Conservation (phyloP, 1,140 invertebrate species). For the Drosophila miranda region DNA sequence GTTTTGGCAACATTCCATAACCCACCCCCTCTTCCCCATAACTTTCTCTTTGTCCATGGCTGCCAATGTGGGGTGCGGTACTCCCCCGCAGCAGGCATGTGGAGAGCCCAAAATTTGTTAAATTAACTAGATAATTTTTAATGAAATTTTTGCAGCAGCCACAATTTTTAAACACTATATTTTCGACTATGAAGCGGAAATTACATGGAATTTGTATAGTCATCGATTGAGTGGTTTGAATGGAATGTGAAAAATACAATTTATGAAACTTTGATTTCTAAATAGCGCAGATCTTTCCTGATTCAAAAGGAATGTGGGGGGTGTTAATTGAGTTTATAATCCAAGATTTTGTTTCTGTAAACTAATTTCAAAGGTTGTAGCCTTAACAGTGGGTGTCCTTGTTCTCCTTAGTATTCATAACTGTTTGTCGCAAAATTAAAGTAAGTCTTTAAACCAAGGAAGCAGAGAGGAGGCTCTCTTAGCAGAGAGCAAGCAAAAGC, state of each 20-base stretch:
- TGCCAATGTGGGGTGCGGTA: too few relatives aligned
- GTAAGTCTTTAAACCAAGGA: constrained; percentile 10
- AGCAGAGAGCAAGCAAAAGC: neutral
- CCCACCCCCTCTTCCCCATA: neutral
- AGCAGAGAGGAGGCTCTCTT: constrained; percentile 3
- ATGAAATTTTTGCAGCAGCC: constrained; percentile 35
- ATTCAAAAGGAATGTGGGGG: too few relatives aligned
- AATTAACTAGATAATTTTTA: constrained; percentile 49
- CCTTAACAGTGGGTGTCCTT: too few relatives aligned
- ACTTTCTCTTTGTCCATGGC: neutral
- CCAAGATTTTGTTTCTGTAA: too few relatives aligned
- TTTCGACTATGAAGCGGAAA: constrained; percentile 27
- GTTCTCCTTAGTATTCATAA: neutral
- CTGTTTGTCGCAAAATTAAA: constrained; percentile 30
- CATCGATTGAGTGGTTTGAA: constrained; percentile 20
- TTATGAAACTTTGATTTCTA: constrained; percentile 18
- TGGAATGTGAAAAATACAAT: constrained; percentile 23
- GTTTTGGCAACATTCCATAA: constrained; percentile 49
- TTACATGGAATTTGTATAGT: constrained; percentile 16
- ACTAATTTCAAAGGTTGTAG: too few relatives aligned
- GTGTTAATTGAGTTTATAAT: too few relatives aligned
- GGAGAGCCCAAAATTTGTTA: constrained; percentile 27
- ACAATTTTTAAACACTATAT: constrained; percentile 8
- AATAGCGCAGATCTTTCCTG: too few relatives aligned
- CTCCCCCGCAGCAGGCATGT: neutral